phyloP scores from a whole-genome alignment of 2,113 vertebrate genomes.

The Tachuris rubrigastra region DNA sequence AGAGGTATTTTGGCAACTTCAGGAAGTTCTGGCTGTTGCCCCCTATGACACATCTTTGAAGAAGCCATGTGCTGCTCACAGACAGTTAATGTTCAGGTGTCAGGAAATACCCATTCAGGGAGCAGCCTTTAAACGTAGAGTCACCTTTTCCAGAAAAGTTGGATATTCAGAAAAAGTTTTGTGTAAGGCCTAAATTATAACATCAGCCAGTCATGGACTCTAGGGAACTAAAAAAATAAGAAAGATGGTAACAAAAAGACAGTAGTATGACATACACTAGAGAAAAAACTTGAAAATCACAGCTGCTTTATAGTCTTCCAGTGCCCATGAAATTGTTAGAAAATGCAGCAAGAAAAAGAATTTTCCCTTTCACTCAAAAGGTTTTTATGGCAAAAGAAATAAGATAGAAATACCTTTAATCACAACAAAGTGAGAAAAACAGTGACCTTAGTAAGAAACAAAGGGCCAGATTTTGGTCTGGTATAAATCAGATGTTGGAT shows the following conservation, averaged over 20 bases:
- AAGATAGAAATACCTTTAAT: constrained; percentile 30
- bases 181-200: neutral
- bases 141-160: constrained; percentile 30
- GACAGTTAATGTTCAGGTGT: neutral
- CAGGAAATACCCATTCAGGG: constrained; percentile 46
- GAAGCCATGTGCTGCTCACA: neutral
- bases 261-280: neutral
- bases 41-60: constrained; percentile 38
- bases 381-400: neutral
- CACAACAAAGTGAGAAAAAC: neutral
- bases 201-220: neutral
- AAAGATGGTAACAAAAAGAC: neutral
- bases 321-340: neutral
- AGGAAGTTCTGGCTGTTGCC: constrained; percentile 59
- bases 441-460: neutral
- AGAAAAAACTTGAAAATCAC: neutral
- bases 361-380: neutral
- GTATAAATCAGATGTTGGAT: constrained; percentile 14
- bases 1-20: constrained; percentile 28
- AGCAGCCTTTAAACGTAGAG: neutral
- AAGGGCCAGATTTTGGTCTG: constrained; percentile 1
- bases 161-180: neutral
- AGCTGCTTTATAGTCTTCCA: neutral
- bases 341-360: constrained; percentile 8
- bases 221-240: neutral